A percentile compares a stretch with the other conserved stretches of the same genome.
Evolutionary conservation across 2,797 vertebrate species (phyloP).

Genomic region (Hemitrygon akajei): DNA sequence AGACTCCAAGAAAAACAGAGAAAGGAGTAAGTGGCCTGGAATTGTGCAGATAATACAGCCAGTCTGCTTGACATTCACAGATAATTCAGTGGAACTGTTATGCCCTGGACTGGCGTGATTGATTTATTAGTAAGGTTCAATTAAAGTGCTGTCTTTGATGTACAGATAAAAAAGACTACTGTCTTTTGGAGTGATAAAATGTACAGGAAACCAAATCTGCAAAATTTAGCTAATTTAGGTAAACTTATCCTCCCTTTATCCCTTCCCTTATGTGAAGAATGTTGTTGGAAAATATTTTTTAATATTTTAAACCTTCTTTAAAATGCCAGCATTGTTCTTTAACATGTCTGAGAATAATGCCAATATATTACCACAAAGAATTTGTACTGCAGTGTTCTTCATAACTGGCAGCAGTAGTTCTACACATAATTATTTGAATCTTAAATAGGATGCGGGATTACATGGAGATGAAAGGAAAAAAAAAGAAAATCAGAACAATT

Average conservation of each 20-base stretch:
- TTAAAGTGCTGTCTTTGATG: constrained; percentile 23
- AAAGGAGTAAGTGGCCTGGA: neutral
- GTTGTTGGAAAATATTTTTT: neutral
- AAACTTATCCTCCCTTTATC: neutral
- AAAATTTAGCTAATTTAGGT: neutral
- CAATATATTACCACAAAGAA: neutral
- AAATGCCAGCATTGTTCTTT: neutral
- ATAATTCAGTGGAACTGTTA: constrained; percentile 15
- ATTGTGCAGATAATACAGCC: neutral
- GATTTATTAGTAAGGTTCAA: constrained; percentile 24
- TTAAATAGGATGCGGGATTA: neutral
- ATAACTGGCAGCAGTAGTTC: neutral
- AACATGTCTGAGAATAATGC: neutral
- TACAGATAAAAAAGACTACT: constrained; percentile 1
- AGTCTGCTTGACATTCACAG: constrained; percentile 19
- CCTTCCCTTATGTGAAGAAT: neutral
- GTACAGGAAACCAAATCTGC: neutral
- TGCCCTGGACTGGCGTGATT: neutral
- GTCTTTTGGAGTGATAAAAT: neutral
- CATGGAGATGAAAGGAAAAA: neutral
- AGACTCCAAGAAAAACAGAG: neutral
- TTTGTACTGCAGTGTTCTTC: neutral
- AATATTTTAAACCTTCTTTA: no score
- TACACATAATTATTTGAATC: neutral
- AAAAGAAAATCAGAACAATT: neutral